A percentile compares a stretch with the other conserved stretches of the same genome.
These are phyloP conservation scores for Mastomys natalensis DNA, from an alignment of 2,113 vertebrate species.

Conservation along the genomic window DNA sequence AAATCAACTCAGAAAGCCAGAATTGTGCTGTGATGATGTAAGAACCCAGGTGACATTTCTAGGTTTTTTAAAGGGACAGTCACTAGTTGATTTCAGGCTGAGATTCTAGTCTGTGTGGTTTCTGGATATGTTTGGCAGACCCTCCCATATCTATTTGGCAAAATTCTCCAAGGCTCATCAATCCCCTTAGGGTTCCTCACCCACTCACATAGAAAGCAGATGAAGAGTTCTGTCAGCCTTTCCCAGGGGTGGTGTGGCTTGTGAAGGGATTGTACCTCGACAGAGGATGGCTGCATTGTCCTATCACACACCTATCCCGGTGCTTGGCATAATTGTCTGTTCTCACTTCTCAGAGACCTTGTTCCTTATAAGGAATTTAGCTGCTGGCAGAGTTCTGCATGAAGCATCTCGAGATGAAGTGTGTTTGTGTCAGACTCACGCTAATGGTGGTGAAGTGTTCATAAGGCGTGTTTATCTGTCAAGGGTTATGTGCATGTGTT, in stretches of 20 bases:
- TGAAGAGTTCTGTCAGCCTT: not conserved
- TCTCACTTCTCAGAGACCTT: not conserved
- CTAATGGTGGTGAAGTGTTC: constrained; percentile 51
- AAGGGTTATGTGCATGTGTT: constrained; percentile 17
- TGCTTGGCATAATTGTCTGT: not conserved
- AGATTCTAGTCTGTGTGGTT: not conserved
- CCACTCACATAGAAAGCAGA: not conserved
- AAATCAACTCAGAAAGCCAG: not conserved
- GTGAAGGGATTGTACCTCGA: rapidly evolving
- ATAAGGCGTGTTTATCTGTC: constrained; percentile 7
- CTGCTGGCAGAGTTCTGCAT: not conserved
- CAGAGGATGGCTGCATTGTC: rapidly evolving
- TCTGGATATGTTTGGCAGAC: not conserved
- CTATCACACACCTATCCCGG: no score
- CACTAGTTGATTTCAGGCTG: not conserved
- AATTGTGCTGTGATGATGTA: not conserved
- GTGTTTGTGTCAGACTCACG: not conserved
- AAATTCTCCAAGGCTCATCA: not conserved
- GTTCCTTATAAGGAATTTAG: not conserved
- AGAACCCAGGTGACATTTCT: not conserved
- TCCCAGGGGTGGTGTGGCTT: rapidly evolving
- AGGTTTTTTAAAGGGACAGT: not conserved
- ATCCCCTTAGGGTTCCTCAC: not conserved
- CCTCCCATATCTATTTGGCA: not conserved
- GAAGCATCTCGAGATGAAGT: not conserved